These are phyloP conservation scores for Phymastichus coffea DNA, from an alignment of 1,140 invertebrate genomes.

Conservation along the genomic window DNA sequence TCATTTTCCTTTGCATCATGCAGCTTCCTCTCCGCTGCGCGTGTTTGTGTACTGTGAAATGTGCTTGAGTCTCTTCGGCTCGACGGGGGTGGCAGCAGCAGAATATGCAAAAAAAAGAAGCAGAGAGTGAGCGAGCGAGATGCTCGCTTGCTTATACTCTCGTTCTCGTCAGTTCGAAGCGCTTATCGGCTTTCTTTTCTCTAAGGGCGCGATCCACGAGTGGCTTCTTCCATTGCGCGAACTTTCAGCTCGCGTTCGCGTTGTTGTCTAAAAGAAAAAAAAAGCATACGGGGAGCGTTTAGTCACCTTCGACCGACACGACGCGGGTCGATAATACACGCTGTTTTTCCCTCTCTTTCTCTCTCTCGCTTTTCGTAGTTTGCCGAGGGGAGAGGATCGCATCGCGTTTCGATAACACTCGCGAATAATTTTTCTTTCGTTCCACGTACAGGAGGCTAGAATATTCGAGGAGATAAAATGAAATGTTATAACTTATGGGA, in stretches of 20 bases:
- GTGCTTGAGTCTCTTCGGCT: slow-evolving; percentile 21
- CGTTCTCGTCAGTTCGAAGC: too few species aligned
- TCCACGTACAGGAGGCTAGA: too few species aligned
- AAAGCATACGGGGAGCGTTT: background rate
- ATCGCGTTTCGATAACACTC: too few species aligned
- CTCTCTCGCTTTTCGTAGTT: slow-evolving; percentile 10
- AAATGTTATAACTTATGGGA: too few species aligned
- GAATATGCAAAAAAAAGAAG: slow-evolving; percentile 8
- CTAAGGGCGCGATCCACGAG: slow-evolving; percentile 72
- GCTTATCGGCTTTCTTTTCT: slow-evolving; percentile 26
- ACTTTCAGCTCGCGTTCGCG: slow-evolving; percentile 82
- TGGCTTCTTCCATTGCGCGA: slow-evolving; percentile 80
- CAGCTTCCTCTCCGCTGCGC: too few species aligned
- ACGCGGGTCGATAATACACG: too few species aligned
- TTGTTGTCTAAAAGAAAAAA: slow-evolving; percentile 70
- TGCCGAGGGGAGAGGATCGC: background rate
- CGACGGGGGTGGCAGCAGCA: too few species aligned
- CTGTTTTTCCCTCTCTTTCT: background rate
- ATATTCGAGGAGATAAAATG: too few species aligned
- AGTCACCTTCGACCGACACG: background rate
- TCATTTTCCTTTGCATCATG: slow-evolving; percentile 29
- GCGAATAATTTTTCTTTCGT: too few species aligned
- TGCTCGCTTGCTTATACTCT: too few species aligned
- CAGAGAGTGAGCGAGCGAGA: slow-evolving; percentile 11
- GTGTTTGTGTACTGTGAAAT: too few species aligned